Evolutionary conservation across 2,113 vertebrate species (phyloP).

Genomic region (Alosa alosa): DNA sequence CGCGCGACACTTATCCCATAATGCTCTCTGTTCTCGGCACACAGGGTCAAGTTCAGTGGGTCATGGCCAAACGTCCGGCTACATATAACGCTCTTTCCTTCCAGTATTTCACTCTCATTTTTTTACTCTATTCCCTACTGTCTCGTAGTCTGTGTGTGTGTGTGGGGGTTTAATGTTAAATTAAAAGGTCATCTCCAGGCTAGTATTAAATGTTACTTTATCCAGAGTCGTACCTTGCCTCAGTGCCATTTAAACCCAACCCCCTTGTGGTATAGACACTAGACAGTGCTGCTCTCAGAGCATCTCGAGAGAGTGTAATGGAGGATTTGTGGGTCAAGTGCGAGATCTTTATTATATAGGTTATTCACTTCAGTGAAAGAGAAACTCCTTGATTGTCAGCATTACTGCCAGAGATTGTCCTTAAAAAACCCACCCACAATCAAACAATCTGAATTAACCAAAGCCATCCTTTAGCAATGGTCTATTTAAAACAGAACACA

Average conservation of each 20-base stretch:
- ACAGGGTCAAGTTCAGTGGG: background rate
- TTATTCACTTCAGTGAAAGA: background rate
- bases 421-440: background rate
- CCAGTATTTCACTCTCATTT: background rate
- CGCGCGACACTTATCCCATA: background rate
- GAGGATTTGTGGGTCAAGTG: background rate
- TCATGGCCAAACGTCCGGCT: background rate
- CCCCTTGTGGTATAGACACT: no score
- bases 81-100: background rate
- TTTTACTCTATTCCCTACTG: background rate
- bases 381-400: background rate
- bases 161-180: background rate
- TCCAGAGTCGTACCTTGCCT: background rate
- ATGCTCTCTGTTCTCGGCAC: background rate
- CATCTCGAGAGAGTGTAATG: background rate
- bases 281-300: no score
- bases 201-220: background rate
- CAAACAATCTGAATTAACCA: no score
- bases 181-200: background rate
- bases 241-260: background rate
- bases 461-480: background rate
- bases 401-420: background rate
- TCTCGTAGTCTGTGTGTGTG: background rate
- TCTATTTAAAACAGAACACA: background rate
- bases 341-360: background rate